Base-by-base conservation (phyloP, 2,888 invertebrate species). In the Mechanitis messenoides region DNA sequence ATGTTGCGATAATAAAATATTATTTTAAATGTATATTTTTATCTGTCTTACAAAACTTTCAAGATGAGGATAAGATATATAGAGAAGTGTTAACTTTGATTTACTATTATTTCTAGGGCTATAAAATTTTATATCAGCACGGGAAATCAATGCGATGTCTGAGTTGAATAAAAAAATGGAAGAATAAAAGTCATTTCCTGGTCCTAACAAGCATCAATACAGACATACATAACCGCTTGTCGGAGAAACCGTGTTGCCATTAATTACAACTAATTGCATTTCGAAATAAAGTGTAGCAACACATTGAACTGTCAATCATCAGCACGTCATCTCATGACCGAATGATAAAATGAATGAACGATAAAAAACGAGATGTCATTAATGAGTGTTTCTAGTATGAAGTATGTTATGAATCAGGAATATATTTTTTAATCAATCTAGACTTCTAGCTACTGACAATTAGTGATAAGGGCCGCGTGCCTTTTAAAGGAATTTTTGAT, bases 261-360 rank as follows among this genome's bases (percentile, higher is more conserved):
- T 62, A 62, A 62, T 62, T 62, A 62, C 53, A 42, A 42, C 55
- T 58, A 62, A 62, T 62, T 47, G 58, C 50, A 31, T 50, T 28
- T 55, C 50, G 50, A 56, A 55, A 62, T 28, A 56, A 50, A 56
- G 45, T 53, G 56, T 47, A 59, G 50, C 54, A 46, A 42, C 60
- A 58, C 67, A 68, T 68, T 67, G 65, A 63, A 55, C 67, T 62
- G 68, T 63, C 68, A 67, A 65, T 68, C 68, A 65, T 63, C 58
- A 42, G n/a, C 58, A 45, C 55, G 62, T 62, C 62, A 62, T 62
- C 61, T 55, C 58, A 33, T 58, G 58, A 62, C 58, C 58, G 58
- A 58, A 54, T 33, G 58, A 55, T 46, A 55, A 59, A 53, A 45
- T 55, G 46, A 53, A 56, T 60, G 60, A 53, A 56, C 38, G 61